Base-by-base conservation (phyloP, 2,888 invertebrate genomes). In the Unio delphinus region DNA sequence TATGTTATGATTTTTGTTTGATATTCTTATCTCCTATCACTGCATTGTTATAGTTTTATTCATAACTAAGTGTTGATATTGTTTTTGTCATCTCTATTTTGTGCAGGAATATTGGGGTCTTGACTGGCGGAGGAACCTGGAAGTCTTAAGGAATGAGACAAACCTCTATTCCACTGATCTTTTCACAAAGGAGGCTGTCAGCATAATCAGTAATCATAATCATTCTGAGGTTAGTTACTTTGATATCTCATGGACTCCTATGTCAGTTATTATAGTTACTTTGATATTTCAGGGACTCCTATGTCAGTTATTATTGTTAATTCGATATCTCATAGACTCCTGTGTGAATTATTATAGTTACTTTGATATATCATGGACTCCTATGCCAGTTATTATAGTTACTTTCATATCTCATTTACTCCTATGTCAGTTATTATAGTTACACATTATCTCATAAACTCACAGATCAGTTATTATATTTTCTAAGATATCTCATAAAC, bases 141-240 rank as follows among this genome's bases (percentile, higher is more conserved):
- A 94, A 15, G 62, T 80, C 70, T 62, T 73, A 64, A 30, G 78
- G 64, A 69, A 76, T 73, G 65, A 80, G 95, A 96, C 82, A 88
- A 66, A 78, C 30, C 56, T 65, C 30, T 81, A 81, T 58, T 81
- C 80, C 20, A 81, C 81, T 54, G 76, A 78, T 34, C 62, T 96
- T 18, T 95, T 95, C 84, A 95, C 96, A 0, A 91, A 93, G 2
- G 94, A 95, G 87, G 94, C 96, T 0, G 92, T 94, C 0, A 91
- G 92, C 77, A 92, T 95, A 26, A 95, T 97, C 73, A 86, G 91
- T 18, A 86, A 90, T 0, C 96, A 96, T 65, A 76, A 83, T 55
- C 65, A 68, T 58, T 70, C 76, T 58, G 69, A 81, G 77, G 83
- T 83, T 67, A 56, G 67, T 59, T 23, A 18, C 59, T 60, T 54